Evolutionary conservation across 2,888 invertebrate genomes (phyloP).

Genomic region (Acholoe squamosa): DNA sequence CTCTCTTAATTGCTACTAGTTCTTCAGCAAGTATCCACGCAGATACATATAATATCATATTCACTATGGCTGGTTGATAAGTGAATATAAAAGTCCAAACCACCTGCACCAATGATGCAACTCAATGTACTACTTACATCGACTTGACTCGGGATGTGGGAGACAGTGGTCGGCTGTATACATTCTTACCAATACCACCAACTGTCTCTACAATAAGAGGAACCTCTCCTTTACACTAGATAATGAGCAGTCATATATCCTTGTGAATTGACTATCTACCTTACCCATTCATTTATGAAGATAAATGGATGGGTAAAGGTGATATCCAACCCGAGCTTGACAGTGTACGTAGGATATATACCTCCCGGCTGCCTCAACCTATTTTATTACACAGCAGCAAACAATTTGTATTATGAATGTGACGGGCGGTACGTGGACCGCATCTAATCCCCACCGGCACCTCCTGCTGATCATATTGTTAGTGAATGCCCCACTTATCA

Average conservation of each 20-base stretch:
- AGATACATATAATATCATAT: neutral
- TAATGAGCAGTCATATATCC: no score
- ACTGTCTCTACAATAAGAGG: no score
- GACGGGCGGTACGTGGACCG: neutral
- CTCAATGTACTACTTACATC: no score
- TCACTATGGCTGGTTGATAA: neutral
- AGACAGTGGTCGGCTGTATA: no score
- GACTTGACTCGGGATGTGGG: no score
- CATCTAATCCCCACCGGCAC: neutral
- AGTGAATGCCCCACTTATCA: neutral
- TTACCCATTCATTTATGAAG: no score
- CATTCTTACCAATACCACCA: no score
- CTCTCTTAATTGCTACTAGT: neutral
- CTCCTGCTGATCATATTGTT: conserved; percentile 16
- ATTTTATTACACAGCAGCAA: neutral
- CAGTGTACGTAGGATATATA: neutral
- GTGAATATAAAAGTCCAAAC: conserved; percentile 23
- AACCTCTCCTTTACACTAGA: no score
- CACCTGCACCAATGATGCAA: conserved; percentile 7
- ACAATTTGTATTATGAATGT: conserved; percentile 27
- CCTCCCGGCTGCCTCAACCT: neutral
- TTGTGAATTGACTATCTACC: no score
- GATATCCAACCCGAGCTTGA: no score
- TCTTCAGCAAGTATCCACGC: neutral
- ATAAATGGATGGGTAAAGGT: no score